Evolutionary conservation across 1,140 invertebrate genomes (phyloP), one percentile per base, ranked within the genome.

Genomic region (Hydropsyche tenuis): DNA sequence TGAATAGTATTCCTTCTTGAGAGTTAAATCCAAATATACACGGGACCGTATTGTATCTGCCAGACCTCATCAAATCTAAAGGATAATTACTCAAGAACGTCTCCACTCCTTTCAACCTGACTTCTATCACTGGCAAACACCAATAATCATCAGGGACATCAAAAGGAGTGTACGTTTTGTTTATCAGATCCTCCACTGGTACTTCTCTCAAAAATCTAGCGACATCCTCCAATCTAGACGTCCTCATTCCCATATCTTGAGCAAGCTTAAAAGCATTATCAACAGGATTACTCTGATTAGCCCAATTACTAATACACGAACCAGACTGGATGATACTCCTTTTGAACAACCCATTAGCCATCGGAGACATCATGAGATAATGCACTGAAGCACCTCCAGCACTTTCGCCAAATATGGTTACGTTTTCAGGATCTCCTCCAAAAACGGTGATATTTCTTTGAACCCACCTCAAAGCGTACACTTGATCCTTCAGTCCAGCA

Each of bases 321-420:
- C 89, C 89, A 75, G 88, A 89, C 81, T 89, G 88, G 0, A 83
- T 69, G 27, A 90, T 90, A 0, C 85, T 87, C 78, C 86, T 88
- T 75, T 89, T 86, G 68, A 89, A 86, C 11, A 90, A 77, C 12
- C 87, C 87, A 81, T 79, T 73, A 25, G 82, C 78, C 45, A 80
- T 78, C 0, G 79, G 79, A 25, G 79, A 82, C 0, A 85, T 56
- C 4, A 79, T 51, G 0, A 83, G 76, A 23, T 80, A 66, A 73
- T 84, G 82, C 1, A 83, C 83, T 0, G 83, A 82, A 0, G 81
- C 83, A 1, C 82, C 85, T 48, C 65, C 65, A 1, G 69, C 51
- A 51, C 65, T 69, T 23, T 69, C 65, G 3, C 65, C 65, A n/a
- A 69, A 69, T 51, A 69, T n/a, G 6, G 65, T 69, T 0, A 69